phyloP scores from a whole-genome alignment of 2,797 vertebrate genomes.

The Rhinophrynus dorsalis region DNA sequence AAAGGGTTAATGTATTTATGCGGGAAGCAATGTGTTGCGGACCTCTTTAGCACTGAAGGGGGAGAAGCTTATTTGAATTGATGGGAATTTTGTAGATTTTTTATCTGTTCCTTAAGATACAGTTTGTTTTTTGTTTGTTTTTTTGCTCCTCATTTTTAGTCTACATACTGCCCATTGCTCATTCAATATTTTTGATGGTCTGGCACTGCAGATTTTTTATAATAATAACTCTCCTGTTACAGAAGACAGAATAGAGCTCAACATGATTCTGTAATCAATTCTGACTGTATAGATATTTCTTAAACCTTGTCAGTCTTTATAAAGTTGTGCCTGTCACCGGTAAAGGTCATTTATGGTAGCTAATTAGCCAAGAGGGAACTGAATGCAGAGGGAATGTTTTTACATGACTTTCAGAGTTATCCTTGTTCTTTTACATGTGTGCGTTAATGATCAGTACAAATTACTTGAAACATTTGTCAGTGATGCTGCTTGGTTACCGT shows the following conservation, averaged over 20 bases:
- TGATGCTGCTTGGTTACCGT: background rate
- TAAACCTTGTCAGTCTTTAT: slow-evolving; percentile 80
- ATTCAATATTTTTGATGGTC: slow-evolving; percentile 40
- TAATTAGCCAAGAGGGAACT: slow-evolving; percentile 86
- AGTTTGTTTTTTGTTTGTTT: too few species aligned
- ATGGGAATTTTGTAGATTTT: too few species aligned
- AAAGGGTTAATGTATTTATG: too few species aligned
- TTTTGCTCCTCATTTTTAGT: too few species aligned
- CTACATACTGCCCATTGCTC: too few species aligned
- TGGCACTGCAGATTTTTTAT: slow-evolving; percentile 39
- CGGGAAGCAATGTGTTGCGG: too few species aligned
- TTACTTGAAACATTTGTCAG: background rate
- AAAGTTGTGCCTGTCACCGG: slow-evolving; percentile 76
- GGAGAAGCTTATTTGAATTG: too few species aligned
- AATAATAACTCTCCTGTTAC: background rate
- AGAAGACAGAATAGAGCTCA: slow-evolving; percentile 44
- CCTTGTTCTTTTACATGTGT: slow-evolving; percentile 26
- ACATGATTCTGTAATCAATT: slow-evolving; percentile 70
- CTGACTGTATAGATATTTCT: slow-evolving; percentile 74
- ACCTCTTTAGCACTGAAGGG: too few species aligned
- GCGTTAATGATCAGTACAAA: background rate
- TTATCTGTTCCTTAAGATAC: too few species aligned
- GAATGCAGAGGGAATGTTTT: slow-evolving; percentile 73
- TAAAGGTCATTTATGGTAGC: slow-evolving; percentile 81
- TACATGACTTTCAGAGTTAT: slow-evolving; percentile 70